Percentiles rank a stretch among this genome's conserved stretches.
Conservation (phyloP, 2,888 invertebrate genomes). For the Epinotia ramella region DNA sequence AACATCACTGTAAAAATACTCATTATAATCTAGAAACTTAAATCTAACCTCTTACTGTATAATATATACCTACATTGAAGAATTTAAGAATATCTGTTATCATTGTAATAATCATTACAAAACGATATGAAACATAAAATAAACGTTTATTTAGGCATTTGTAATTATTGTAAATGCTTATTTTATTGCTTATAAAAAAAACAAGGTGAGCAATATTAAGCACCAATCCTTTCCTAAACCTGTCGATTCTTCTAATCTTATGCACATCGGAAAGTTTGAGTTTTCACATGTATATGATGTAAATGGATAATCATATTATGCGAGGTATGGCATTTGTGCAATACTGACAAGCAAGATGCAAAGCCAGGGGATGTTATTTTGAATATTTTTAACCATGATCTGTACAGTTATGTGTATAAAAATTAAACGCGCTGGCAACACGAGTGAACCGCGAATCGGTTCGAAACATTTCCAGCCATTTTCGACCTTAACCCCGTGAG, state of each 20-base stretch:
- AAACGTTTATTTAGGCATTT: background rate
- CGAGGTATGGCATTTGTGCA: background rate
- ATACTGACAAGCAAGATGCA: too few relatives aligned
- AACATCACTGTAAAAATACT: background rate
- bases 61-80: conserved; percentile 33
- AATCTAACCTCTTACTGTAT: background rate
- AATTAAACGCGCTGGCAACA: too few relatives aligned
- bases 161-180: conserved; percentile 18
- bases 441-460: too few relatives aligned
- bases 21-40: background rate
- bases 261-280: background rate
- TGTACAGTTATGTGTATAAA: too few relatives aligned
- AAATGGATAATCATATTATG: background rate
- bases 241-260: background rate
- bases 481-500: too few relatives aligned
- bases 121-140: background rate
- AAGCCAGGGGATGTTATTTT: too few relatives aligned
- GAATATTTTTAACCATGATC: too few relatives aligned
- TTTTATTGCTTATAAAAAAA: conserved; percentile 10
- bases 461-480: too few relatives aligned
- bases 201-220: conserved; percentile 8
- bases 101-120: background rate
- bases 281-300: background rate
- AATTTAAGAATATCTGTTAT: conserved; percentile 8
- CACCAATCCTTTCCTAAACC: background rate